Percentiles rank a stretch among this genome's conserved stretches.
phyloP scores from a whole-genome alignment of 1,140 invertebrate species.

The Triops longicaudatus region DNA sequence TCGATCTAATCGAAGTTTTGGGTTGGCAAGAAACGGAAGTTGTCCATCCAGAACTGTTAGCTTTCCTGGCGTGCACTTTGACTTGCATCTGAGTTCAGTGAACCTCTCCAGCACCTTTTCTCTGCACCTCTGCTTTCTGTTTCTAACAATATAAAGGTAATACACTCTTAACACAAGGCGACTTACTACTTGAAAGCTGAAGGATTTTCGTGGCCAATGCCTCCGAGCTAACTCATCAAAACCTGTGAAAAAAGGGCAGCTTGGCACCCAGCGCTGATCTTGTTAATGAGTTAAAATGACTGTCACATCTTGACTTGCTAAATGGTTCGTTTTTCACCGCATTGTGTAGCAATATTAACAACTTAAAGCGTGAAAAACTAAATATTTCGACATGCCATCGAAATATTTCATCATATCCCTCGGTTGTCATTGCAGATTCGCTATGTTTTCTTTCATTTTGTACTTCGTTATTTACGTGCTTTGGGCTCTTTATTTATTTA shows the following conservation, averaged over 20 bases:
- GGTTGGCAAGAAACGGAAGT: background rate
- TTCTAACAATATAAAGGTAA: background rate
- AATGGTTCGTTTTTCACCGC: background rate
- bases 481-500: too few relatives aligned
- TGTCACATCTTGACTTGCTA: background rate
- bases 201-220: too few relatives aligned
- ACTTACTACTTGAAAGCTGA: too few relatives aligned
- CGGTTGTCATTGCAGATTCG: too few relatives aligned
- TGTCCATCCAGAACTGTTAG: constrained; percentile 3
- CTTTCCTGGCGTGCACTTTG: constrained; percentile 2
- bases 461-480: too few relatives aligned
- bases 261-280: background rate
- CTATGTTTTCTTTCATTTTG: too few relatives aligned
- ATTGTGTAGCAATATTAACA: background rate
- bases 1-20: background rate
- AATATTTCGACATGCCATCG: too few relatives aligned
- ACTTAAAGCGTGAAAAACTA: too few relatives aligned
- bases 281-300: constrained; percentile 13
- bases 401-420: too few relatives aligned
- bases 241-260: background rate
- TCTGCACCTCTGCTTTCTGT: background rate
- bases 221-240: background rate
- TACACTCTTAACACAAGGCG: too few relatives aligned
- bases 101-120: background rate
- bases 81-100: constrained; percentile 10